Conservation (phyloP, 2,888 invertebrate species). For the Gastracanthus pulcherrimus region DNA sequence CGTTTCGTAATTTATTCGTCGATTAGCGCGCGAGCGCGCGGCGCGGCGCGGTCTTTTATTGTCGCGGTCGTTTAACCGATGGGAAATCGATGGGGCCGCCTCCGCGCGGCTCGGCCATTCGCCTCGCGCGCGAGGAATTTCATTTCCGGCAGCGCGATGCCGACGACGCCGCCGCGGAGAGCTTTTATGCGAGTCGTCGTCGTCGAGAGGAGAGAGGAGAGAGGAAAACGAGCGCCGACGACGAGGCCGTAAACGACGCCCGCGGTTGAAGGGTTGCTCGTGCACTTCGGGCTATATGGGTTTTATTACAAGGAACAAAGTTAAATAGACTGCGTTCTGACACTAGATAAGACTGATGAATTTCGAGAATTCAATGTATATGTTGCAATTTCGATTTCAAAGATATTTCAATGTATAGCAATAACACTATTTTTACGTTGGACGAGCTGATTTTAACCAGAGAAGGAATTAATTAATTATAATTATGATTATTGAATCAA, state of each 20-base stretch:
- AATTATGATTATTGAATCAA: too few species aligned
- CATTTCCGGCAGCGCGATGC: constrained; percentile 19
- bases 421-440: too few species aligned
- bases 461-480: too few species aligned
- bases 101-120: neutral
- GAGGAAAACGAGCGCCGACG: neutral
- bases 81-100: constrained; percentile 25
- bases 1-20: constrained; percentile 24
- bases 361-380: too few species aligned
- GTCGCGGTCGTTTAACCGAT: neutral
- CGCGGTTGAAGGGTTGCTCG: neutral
- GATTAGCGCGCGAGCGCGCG: neutral
- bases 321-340: neutral
- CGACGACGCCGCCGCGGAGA: neutral
- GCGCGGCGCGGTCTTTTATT: neutral
- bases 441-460: too few species aligned
- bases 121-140: constrained; percentile 28
- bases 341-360: too few species aligned
- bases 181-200: neutral
- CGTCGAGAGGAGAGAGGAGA: neutral
- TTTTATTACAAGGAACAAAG: neutral
- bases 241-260: neutral
- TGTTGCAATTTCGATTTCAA: too few species aligned
- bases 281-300: neutral
- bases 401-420: too few species aligned